Evolutionary conservation across 1,140 invertebrate genomes (phyloP), one percentile per base, ranked within the genome.

Genomic region (Drosophila teissieri): DNA sequence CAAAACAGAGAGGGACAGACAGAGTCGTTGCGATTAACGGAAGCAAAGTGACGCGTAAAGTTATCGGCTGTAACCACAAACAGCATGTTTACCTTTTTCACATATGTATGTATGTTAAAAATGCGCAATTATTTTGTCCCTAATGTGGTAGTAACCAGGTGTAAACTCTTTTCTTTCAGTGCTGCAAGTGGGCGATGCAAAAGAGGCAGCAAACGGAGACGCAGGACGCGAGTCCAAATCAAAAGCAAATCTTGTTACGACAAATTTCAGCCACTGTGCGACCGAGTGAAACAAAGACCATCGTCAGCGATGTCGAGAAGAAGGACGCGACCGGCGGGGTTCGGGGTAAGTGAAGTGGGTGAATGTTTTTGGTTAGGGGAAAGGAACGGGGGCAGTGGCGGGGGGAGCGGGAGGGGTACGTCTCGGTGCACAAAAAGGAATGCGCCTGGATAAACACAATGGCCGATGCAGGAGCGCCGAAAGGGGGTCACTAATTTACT

Each of bases 241-340:
- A 88, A 86, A 86, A 78, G 80, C 78, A 86, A 86, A 86, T 86
- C 82, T 82, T 78, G 82, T 85, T 85, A 85, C 60, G 78, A 86
- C 68, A 72, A 82, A 81, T 86, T 86, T 88, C 42, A 82, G 56
- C 83, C 79, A 84, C 83, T 83, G 77, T 88, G 79, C 79, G 60
- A 55, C 84, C 80, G 64, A 83, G 62, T 89, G 76, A 79, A 89
- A 88, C 84, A 88, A 88, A 83, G 80, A 56, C 69, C 68, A 54
- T 51, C 54, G 45, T 51, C 45, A 73, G 46, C 46, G 51, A 51
- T 46, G 67, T 17, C 78, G 56, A 69, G 56, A 78, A 58, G 57
- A 40, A 45, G 56, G 24, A 56, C 19, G 51, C 22, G 24, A 37
- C 46, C 44, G 27, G n/a, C 14, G 34, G 14, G 14, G 15, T 12